Evolutionary conservation across 2,888 invertebrate species (phyloP), one percentile per base, ranked within the genome.

Genomic region (Eristalis intricaria): DNA sequence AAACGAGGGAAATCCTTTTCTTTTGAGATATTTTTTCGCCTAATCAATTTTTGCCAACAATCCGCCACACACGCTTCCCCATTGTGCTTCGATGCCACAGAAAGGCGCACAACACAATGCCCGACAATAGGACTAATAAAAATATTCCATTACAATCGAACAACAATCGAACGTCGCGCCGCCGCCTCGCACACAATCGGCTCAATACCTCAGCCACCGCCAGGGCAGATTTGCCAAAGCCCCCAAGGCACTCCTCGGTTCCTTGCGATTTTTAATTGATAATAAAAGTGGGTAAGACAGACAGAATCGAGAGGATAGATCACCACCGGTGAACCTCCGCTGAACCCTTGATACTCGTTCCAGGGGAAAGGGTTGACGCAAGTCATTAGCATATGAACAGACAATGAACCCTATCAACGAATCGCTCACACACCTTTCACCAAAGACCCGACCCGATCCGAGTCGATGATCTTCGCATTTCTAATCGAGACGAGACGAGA

Each of bases 231-330:
- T 84, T 68, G 71, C 70, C 79, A 84, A 73, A 71, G 76, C 69
- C 82, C 64, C 85, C 77, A 64, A 69, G 58, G 50, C 40, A n/a
- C 60, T 19, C 5, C 19, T 50, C 60, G 35, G 35, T 40, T 26
- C 64, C 79, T 84, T 87, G 87, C 87, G 76, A 87, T 87, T 87
- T 87, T 87, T 84, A 87, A 87, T 87, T 87, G 87, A 79, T 80
- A 79, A 76, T 79, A 79, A 87, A 84, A 84, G 29, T 75, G 79
- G 76, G 76, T 86, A 86, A 66, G 74, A 65, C 35, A 11, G 8
- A 61, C 38, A 13, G n/a, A 32, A 26, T 60, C 50, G 50, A 50
- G 50, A 50, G 50, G 50, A 50, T 50, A 50, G 19, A 50, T n/a
- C n/a, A n/a, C 50, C 50, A 26, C 3, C 26, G 26, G 2, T 26